Conservation (phyloP, 2,888 invertebrate species). For the Petrolisthes cinctipes region DNA sequence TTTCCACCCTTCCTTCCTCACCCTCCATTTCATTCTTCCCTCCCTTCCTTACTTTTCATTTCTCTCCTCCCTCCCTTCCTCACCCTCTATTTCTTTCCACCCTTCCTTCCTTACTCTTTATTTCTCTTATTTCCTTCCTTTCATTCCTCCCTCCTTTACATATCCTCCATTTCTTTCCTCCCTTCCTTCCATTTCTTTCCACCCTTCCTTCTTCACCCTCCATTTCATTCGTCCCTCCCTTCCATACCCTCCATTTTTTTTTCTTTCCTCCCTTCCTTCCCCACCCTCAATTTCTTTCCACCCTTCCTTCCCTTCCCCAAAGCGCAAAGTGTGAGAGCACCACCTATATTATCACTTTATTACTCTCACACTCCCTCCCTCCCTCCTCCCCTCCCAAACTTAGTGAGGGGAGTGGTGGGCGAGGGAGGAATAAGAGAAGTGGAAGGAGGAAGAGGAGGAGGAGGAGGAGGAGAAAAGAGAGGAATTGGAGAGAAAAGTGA, state of each 20-base stretch:
- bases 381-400: too few species aligned
- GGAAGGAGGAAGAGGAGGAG: neutral
- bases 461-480: neutral
- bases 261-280: neutral
- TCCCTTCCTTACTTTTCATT: too few species aligned
- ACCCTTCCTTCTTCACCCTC: neutral
- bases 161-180: neutral
- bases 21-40: too few species aligned
- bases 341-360: too few species aligned
- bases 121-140: neutral
- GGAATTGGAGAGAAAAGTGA: rapidly evolving
- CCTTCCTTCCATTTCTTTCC: neutral
- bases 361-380: too few species aligned
- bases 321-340: too few species aligned
- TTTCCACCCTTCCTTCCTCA: too few species aligned
- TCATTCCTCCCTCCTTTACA: neutral
- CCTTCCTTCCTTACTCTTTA: neutral
- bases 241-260: neutral
- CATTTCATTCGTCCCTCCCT: neutral
- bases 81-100: neutral
- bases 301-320: neutral
- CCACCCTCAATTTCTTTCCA: neutral
- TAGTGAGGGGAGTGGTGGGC: neutral
- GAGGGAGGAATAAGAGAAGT: neutral
- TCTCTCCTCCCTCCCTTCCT: too few species aligned